Conservation (phyloP, 2,888 invertebrate genomes). For the Morinoia aosen region DNA sequence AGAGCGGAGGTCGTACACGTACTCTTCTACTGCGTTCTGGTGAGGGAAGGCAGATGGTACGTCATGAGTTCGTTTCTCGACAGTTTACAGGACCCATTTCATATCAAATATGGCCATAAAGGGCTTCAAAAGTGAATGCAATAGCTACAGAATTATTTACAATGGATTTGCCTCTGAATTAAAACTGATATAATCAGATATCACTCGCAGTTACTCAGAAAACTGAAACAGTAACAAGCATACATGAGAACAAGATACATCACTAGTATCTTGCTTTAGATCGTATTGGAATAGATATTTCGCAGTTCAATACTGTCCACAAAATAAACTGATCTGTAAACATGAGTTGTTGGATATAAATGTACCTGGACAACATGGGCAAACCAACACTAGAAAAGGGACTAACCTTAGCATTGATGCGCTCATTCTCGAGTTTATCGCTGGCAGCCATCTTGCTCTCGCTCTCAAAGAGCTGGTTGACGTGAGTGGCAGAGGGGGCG, state of each 20-base stretch:
- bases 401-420: slow-evolving; percentile 66
- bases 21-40: slow-evolving; percentile 96
- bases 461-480: slow-evolving; percentile 83
- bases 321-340: too few species aligned
- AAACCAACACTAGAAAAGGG: neutral
- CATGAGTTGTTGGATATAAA: too few species aligned
- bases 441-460: slow-evolving; percentile 76
- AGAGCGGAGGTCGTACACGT: slow-evolving; percentile 93
- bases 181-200: too few species aligned
- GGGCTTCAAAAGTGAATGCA: neutral
- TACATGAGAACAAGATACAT: too few species aligned
- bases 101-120: neutral
- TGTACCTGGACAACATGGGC: neutral
- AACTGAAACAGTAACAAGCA: too few species aligned
- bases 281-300: too few species aligned
- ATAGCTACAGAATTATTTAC: too few species aligned
- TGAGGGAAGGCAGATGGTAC: neutral
- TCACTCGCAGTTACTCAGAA: too few species aligned
- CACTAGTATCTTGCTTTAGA: too few species aligned
- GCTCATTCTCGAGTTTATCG: slow-evolving; percentile 67
- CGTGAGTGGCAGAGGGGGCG: slow-evolving; percentile 80
- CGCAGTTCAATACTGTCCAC: too few species aligned
- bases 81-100: neutral
- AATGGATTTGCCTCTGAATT: too few species aligned
- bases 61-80: neutral